These are phyloP conservation scores for Protobothrops mucrosquamatus DNA, from an alignment of 2,113 vertebrate genomes.

Conservation along the genomic window DNA sequence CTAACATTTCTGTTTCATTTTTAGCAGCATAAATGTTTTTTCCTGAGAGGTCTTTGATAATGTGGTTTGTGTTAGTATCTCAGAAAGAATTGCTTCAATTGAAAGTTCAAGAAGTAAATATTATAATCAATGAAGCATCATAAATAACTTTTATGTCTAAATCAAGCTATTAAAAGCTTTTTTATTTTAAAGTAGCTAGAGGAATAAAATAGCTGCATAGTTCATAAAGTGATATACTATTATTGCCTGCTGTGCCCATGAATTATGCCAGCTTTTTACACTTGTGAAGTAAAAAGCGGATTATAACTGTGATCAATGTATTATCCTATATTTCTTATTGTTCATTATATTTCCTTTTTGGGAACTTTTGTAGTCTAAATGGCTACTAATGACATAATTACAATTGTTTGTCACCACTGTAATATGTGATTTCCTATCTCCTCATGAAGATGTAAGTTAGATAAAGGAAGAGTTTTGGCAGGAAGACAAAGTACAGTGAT, in stretches of 20 bases:
- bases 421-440: constrained; percentile 90
- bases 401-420: constrained; percentile 92
- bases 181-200: constrained; percentile 81
- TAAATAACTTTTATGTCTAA: constrained; percentile 80
- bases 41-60: constrained; percentile 39
- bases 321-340: constrained; percentile 80
- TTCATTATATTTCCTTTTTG: constrained; percentile 75
- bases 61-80: constrained; percentile 50
- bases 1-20: constrained; percentile 28
- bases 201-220: constrained; percentile 78
- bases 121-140: constrained; percentile 73
- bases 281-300: constrained; percentile 74
- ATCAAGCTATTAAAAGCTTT: constrained; percentile 81
- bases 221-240: constrained; percentile 78
- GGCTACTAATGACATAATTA: constrained; percentile 91
- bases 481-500: constrained; percentile 89
- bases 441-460: constrained; percentile 90
- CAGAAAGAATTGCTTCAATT: constrained; percentile 63
- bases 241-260: constrained; percentile 78
- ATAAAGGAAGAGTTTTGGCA: constrained; percentile 92
- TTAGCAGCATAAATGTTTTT: constrained; percentile 20
- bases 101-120: constrained; percentile 74
- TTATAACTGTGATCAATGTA: constrained; percentile 77
- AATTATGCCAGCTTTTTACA: constrained; percentile 79
- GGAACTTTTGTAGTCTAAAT: constrained; percentile 83